These are phyloP conservation scores for Botrylloides violaceus DNA, from an alignment of 23 tunicate genomes.

Conservation along the genomic window DNA sequence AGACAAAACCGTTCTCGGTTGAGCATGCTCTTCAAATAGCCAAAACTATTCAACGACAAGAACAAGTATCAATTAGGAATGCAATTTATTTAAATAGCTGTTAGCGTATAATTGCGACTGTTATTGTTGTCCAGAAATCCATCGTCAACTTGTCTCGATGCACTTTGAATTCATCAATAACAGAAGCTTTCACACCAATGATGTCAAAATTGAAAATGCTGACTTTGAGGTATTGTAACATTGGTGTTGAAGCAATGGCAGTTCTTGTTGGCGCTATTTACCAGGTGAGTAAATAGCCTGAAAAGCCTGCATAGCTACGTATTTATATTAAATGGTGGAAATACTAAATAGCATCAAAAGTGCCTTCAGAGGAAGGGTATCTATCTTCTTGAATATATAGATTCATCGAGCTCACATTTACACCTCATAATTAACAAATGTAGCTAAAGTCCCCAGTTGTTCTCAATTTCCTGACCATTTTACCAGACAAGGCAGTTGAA, in stretches of 20 bases:
- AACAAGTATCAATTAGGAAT: no score
- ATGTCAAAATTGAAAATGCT: neutral
- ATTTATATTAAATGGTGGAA: no score
- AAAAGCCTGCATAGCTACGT: no score
- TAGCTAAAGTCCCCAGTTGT: no score
- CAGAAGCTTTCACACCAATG: neutral
- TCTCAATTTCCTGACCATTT: no score
- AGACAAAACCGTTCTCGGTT: neutral
- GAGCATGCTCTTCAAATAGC: neutral
- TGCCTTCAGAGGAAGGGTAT: no score
- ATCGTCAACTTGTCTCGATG: neutral
- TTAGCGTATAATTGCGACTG: no score
- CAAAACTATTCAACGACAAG: neutral
- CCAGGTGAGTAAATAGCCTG: neutral
- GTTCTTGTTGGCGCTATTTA: neutral
- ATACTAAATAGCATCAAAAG: no score
- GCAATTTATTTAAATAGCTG: no score
- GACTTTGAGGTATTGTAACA: neutral
- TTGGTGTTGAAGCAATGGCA: neutral
- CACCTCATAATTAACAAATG: no score
- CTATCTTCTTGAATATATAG: no score
- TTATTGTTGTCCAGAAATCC: neutral
- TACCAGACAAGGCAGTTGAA: neutral
- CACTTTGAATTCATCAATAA: neutral
- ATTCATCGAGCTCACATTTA: no score